Conservation (phyloP, 1,140 invertebrate species). For the Papilio aristodemus region DNA sequence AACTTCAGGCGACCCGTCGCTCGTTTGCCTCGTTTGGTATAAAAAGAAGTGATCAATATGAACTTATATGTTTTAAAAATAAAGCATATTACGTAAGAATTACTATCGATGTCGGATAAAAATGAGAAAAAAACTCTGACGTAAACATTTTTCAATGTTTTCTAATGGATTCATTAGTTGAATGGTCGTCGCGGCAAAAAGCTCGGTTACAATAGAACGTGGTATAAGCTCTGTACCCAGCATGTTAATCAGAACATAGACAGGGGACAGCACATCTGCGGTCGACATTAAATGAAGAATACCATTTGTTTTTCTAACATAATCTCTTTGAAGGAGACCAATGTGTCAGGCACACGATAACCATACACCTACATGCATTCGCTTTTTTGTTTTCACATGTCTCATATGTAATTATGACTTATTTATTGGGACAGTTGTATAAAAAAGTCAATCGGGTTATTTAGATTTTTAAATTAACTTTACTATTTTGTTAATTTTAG, state of each 20-base stretch:
- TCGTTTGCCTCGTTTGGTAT: too few relatives aligned
- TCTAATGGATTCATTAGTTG: conserved; percentile 13
- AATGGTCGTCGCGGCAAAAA: conserved; percentile 18
- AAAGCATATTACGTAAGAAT: too few relatives aligned
- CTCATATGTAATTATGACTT: conserved; percentile 1
- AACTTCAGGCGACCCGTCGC: too few relatives aligned
- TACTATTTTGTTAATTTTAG: too few relatives aligned
- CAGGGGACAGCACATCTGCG: not conserved
- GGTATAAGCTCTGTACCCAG: conserved; percentile 18
- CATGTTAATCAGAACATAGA: conserved; percentile 15
- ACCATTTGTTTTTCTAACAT: conserved; percentile 19
- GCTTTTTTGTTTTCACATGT: not conserved
- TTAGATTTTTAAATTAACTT: too few relatives aligned
- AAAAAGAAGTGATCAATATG: too few relatives aligned
- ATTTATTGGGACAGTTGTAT: not conserved
- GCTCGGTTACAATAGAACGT: not conserved
- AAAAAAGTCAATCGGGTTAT: not conserved
- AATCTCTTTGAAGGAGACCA: conserved; percentile 23
- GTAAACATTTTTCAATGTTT: not conserved
- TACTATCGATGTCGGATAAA: too few relatives aligned
- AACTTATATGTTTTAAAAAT: too few relatives aligned
- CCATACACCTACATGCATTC: not conserved
- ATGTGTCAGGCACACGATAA: conserved; percentile 5
- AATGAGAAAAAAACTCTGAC: not conserved
- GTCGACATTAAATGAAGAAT: conserved; percentile 16